phyloP scores from a whole-genome alignment of 2,888 invertebrate genomes.

The Allolobophora icterica region DNA sequence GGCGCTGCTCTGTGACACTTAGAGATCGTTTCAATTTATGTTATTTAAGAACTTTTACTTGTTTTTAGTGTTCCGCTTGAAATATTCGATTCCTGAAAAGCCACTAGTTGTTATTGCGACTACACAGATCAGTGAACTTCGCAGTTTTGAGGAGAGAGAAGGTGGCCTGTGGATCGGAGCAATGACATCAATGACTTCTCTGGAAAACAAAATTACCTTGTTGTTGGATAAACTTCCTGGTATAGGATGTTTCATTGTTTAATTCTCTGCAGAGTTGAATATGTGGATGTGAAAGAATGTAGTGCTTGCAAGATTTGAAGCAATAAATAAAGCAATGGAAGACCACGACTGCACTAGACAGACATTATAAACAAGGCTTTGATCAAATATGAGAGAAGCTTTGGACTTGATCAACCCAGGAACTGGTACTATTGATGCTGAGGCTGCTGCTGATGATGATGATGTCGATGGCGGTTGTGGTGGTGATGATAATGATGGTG shows the following conservation, averaged over 20 bases:
- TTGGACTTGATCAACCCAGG: too few relatives aligned
- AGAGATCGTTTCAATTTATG: not conserved
- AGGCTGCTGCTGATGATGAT: too few relatives aligned
- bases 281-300: not conserved
- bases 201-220: constrained; percentile 12
- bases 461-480: too few relatives aligned
- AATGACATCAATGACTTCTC: not conserved
- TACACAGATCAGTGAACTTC: not conserved
- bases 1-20: too few relatives aligned
- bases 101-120: constrained; percentile 24
- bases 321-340: too few relatives aligned
- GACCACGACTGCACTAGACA: not conserved
- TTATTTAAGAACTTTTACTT: not conserved
- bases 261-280: not conserved
- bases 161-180: constrained; percentile 17
- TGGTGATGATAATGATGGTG: too few relatives aligned
- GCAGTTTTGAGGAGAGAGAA: not conserved
- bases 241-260: not conserved
- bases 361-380: too few relatives aligned
- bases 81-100: not conserved
- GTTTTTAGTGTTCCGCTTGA: constrained; percentile 1
- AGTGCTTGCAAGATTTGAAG: not conserved
- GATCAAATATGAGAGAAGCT: too few relatives aligned
- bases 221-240: constrained; percentile 18
- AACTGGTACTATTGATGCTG: too few relatives aligned